Percentiles rank a stretch among this genome's conserved stretches.
These are phyloP conservation scores for Eptatretus atami DNA, from an alignment of 2,797 vertebrate genomes.

Conservation along the genomic window DNA sequence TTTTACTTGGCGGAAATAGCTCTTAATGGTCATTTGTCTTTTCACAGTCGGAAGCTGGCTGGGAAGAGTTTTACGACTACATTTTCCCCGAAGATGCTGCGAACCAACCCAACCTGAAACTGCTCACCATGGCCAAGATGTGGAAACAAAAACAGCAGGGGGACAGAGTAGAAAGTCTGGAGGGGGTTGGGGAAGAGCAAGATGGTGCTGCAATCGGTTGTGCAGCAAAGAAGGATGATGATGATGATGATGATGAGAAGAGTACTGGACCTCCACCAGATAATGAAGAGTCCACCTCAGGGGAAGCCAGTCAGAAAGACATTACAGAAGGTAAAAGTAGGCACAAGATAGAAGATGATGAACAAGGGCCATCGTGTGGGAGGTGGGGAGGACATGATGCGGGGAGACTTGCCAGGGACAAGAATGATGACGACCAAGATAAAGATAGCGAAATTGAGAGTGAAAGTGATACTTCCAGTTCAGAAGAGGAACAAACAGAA, in stretches of 20 bases:
- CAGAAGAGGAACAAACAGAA: too few species aligned
- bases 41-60: conserved; percentile 62
- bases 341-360: background rate
- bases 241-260: background rate
- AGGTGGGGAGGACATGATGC: background rate
- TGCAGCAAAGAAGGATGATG: background rate
- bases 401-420: background rate
- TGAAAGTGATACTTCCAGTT: too few species aligned
- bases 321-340: background rate
- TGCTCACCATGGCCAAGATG: conserved; percentile 87
- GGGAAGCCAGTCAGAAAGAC: background rate
- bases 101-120: conserved; percentile 88
- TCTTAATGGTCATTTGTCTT: conserved; percentile 8
- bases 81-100: conserved; percentile 93
- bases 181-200: conserved; percentile 7
- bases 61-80: conserved; percentile 96
- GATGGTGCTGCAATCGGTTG: too few species aligned
- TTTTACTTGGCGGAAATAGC: too few species aligned
- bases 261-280: background rate
- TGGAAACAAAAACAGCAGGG: conserved; percentile 75
- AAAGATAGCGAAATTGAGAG: too few species aligned
- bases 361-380: background rate
- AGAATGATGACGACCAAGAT: too few species aligned
- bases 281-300: background rate
- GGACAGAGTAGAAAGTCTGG: conserved; percentile 16